Base-by-base conservation (phyloP, 2,113 vertebrate species). In the Chloropsis hardwickii region DNA sequence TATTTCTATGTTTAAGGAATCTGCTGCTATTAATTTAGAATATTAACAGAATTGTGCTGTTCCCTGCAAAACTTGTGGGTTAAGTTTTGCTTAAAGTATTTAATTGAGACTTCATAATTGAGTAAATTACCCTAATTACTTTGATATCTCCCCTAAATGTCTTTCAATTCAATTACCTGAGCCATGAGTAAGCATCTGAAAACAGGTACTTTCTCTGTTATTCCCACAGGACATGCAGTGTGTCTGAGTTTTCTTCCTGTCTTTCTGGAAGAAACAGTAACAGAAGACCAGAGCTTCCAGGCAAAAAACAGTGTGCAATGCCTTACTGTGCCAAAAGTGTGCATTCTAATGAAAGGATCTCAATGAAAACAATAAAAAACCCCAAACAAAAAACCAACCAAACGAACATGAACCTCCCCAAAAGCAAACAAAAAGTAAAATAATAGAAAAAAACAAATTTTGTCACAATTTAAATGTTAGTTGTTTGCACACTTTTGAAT, bases 351-450 rank as follows among this genome's bases (percentile, higher is more conserved):
- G 10, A 66, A 66, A 33, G 5, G 1, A 35, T 54, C 10, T 42
- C 25, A 56, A 6, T 31, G 4, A 33, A 56, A 57, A 64, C 35
- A 47, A 42, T 2, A 62, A 45, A n/a, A 58, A 69, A 17, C 1
- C 4, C 33, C 7, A 42, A 35, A 29, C 3, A 23, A 42, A 33
- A 40, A 65, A 44, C 7, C 5, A 72, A 51, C 0, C 10, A 66
- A 51, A 0, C 3, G 37, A 69, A 6, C 2, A 48, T 72, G 10
- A 40, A 39, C 13, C 7, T 3, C 2, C 2, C 19, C 2, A 4
- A 14, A 57, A 56, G 1, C 3, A 31, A 51, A 42, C 0, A 11
- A 51, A 48, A 40, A 20, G 9, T 5, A 22, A 60, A 39, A 53
- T 2, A 50, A 33, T 4, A 54, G 21, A 23, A 6, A 4, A 61